A percentile compares a stretch with the other conserved stretches of the same genome.
Conservation (phyloP, 2,888 invertebrate genomes). For the Asteroscopus sphinx region DNA sequence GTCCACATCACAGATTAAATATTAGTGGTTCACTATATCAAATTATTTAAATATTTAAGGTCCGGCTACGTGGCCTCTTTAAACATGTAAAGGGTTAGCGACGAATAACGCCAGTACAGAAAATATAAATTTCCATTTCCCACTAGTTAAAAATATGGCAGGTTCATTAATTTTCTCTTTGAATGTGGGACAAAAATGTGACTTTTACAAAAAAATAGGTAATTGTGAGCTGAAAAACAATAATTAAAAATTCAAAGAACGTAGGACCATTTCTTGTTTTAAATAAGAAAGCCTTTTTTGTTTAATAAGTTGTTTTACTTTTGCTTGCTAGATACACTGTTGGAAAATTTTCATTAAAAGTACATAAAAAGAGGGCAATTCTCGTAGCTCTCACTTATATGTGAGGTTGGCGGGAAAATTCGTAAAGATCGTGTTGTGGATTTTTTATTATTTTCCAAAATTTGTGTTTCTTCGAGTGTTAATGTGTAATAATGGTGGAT, state of each 20-base stretch:
- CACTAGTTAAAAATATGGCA: conserved; percentile 39
- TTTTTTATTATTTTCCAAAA: too few species aligned
- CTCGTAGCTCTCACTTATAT: too few species aligned
- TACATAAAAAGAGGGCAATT: too few species aligned
- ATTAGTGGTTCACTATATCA: neutral
- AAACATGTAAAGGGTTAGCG: conserved; percentile 34
- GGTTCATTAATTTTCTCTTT: conserved; percentile 41
- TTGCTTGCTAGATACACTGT: too few species aligned
- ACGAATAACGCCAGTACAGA: conserved; percentile 26
- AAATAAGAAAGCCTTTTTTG: conserved; percentile 26
- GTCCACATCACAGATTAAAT: too few species aligned
- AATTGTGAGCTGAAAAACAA: conserved; percentile 22
- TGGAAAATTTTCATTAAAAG: too few species aligned
- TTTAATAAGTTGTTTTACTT: too few species aligned
- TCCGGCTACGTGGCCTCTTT: conserved; percentile 9
- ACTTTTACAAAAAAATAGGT: conserved; percentile 30
- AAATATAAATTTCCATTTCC: conserved; percentile 28
- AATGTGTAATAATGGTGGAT: too few species aligned
- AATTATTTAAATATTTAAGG: conserved; percentile 36
- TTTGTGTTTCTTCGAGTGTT: too few species aligned
- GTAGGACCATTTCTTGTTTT: conserved; percentile 10
- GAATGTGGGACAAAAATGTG: conserved; percentile 29
- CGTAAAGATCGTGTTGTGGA: too few species aligned
- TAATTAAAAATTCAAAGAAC: conserved; percentile 41
- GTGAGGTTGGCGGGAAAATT: too few species aligned